Evolutionary conservation across 2,113 vertebrate species (phyloP).

Genomic region (Eira barbara): DNA sequence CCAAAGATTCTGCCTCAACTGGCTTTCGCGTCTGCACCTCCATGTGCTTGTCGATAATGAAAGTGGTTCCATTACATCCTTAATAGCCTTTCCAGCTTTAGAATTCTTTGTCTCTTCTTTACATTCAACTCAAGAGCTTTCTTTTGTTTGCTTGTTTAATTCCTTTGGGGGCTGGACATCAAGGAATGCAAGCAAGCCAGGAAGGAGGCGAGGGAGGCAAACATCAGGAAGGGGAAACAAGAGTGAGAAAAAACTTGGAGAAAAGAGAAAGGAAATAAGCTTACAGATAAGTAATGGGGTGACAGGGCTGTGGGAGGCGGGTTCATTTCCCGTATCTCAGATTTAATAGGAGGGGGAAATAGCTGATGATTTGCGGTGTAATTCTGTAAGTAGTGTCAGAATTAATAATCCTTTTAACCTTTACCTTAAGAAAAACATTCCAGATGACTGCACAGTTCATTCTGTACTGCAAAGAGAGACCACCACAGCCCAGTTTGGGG

Average conservation of each 20-base stretch:
- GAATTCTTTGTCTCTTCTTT: not conserved
- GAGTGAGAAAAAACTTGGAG: not conserved
- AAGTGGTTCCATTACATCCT: not conserved
- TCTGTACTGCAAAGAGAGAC: slow-evolving; percentile 56
- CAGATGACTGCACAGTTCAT: slow-evolving; percentile 82
- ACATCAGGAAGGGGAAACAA: not conserved
- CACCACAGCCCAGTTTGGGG: not conserved
- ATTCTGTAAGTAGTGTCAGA: slow-evolving; percentile 29
- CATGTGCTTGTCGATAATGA: not conserved
- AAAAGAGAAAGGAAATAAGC: slow-evolving; percentile 55
- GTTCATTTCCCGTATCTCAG: slow-evolving; percentile 48
- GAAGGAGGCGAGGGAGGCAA: not conserved
- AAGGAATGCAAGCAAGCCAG: not conserved
- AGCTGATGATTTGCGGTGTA: slow-evolving; percentile 44
- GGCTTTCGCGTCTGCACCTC: not conserved
- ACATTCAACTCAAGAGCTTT: not conserved
- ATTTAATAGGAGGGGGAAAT: slow-evolving; percentile 36
- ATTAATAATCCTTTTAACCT: not conserved
- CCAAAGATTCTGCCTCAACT: not conserved
- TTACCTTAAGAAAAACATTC: slow-evolving; percentile 56
- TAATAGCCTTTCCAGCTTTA: not conserved
- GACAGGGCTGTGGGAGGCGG: not conserved
- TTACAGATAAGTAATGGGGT: slow-evolving; percentile 58
- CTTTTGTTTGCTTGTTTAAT: not conserved
- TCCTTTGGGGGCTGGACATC: not conserved